These are phyloP conservation scores for Paratilapia polleni DNA, from an alignment of 2,113 vertebrate genomes.

Conservation along the genomic window DNA sequence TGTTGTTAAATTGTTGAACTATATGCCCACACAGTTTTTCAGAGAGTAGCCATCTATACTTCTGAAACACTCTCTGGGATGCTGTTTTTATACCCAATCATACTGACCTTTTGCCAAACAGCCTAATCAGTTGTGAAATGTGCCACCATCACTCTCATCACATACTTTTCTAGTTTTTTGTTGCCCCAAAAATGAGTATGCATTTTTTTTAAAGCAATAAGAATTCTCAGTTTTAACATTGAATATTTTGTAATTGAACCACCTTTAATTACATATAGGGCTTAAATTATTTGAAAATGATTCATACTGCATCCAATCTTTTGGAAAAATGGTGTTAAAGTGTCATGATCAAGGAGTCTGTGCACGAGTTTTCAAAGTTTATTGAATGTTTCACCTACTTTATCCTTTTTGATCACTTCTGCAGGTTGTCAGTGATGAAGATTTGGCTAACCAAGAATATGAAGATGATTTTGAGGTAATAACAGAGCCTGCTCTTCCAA, in stretches of 20 bases:
- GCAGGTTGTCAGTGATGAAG: constrained; percentile 74
- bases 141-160: background rate
- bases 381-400: background rate
- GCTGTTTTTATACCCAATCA: background rate
- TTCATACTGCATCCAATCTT: background rate
- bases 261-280: background rate
- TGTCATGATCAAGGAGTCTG: background rate
- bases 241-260: background rate
- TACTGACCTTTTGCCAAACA: background rate
- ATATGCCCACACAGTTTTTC: background rate
- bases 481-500: background rate
- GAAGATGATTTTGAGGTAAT: constrained; percentile 96
- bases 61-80: background rate
- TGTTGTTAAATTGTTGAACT: background rate
- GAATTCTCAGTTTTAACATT: background rate
- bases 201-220: no score
- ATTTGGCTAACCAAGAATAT: constrained; percentile 66
- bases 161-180: background rate
- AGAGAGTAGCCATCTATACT: background rate
- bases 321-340: background rate
- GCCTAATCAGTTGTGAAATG: background rate
- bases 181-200: background rate
- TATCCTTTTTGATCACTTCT: constrained; percentile 28
- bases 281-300: background rate
- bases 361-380: background rate